These are phyloP conservation scores for Clanis bilineata DNA, from an alignment of 2,888 invertebrate species.

Conservation along the genomic window DNA sequence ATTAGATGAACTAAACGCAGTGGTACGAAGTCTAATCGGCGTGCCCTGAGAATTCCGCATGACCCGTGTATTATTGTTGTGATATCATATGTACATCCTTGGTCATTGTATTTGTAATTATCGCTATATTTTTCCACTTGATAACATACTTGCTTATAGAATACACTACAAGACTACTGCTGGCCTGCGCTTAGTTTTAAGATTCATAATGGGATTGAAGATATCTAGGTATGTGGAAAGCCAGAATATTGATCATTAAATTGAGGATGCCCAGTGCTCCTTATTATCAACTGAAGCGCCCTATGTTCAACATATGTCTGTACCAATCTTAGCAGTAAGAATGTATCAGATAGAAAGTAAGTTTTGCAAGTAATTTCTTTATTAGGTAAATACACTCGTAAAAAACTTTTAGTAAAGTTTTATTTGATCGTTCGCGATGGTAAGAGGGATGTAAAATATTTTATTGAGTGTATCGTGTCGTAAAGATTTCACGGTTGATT, in stretches of 20 bases:
- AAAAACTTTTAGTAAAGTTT: constrained; percentile 37
- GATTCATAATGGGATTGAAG: no score
- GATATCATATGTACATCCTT: constrained; percentile 27
- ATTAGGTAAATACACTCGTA: background rate
- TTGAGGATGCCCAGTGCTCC: no score
- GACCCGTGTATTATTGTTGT: constrained; percentile 33
- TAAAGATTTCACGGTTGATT: constrained; percentile 33
- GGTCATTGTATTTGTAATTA: constrained; percentile 25
- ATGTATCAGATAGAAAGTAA: background rate
- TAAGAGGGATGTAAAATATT: constrained; percentile 32
- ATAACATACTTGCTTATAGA: constrained; percentile 14
- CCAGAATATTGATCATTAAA: no score
- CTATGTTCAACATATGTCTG: no score
- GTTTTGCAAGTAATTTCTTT: background rate
- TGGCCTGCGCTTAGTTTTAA: no score
- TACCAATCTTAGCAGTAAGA: background rate
- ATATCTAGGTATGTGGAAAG: no score
- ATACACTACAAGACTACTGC: background rate
- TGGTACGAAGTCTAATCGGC: constrained; percentile 23
- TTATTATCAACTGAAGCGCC: no score
- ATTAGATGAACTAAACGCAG: constrained; percentile 3
- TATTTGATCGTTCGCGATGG: constrained; percentile 35
- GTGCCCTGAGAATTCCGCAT: constrained; percentile 18
- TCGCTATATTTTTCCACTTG: constrained; percentile 31
- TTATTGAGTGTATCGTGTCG: constrained; percentile 34